A percentile compares a stretch with the other conserved stretches of the same genome.
phyloP scores from a whole-genome alignment of 2,888 invertebrate genomes.

The Imbricaverruca yamaguchii region DNA sequence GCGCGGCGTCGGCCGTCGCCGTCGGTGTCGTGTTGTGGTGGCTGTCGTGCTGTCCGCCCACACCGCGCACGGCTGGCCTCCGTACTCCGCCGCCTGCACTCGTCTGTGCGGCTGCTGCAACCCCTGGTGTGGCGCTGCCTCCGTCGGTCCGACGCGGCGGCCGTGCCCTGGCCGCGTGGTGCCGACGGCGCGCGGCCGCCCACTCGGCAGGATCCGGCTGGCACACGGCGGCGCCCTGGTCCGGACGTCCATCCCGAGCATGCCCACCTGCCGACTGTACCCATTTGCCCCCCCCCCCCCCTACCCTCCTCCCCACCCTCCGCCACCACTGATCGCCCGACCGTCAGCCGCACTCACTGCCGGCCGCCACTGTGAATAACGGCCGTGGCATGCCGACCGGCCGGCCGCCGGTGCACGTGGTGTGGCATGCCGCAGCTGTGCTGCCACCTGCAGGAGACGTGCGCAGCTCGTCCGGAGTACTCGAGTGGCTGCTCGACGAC shows the following conservation, averaged over 20 bases:
- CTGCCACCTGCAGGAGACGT: conserved; percentile 57
- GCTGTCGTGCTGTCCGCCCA: background rate
- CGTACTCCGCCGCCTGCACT: too few relatives aligned
- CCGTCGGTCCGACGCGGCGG: background rate
- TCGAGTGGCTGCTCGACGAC: conserved; percentile 88
- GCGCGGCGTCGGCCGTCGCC: background rate
- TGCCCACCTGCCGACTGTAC: background rate
- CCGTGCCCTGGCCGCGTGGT: too few relatives aligned
- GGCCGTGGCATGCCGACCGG: too few relatives aligned
- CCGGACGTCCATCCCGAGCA: background rate
- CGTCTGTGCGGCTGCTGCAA: background rate
- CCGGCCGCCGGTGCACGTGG: too few relatives aligned
- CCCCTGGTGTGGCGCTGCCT: background rate
- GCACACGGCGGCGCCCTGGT: background rate
- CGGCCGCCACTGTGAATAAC: too few relatives aligned
- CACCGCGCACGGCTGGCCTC: background rate
- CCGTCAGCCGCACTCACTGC: too few relatives aligned
- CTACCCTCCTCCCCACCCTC: too few relatives aligned
- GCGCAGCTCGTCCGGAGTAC: conserved; percentile 80
- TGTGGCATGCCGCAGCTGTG: background rate
- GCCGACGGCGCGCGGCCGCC: too few relatives aligned
- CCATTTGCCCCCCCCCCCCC: too few relatives aligned
- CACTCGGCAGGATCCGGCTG: background rate
- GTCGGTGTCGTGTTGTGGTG: conserved; percentile 15
- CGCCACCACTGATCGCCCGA: too few relatives aligned